Evolutionary conservation across 2,888 invertebrate species (phyloP), one percentile per base, ranked within the genome.

Genomic region (Embidobia sp.): DNA sequence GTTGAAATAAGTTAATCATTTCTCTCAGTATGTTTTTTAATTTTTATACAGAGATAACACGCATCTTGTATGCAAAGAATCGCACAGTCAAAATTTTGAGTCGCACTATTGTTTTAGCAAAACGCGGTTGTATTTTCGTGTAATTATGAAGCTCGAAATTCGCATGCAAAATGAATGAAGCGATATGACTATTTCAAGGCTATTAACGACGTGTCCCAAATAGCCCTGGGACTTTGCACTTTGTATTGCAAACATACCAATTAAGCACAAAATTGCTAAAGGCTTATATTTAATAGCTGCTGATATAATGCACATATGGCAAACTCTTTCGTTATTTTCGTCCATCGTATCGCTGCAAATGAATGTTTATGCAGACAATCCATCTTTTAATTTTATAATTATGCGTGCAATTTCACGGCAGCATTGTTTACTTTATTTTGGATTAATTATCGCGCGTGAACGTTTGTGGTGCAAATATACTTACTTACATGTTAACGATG

Each of bases 301-400:
- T 35, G 51, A 77, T 66, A 66, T 29, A 63, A 15, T 57, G 49
- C 29, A 53, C 33, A 13, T 19, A 29, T 8, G 19, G 48, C 46
- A 63, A 27, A 42, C 64, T 63, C 46, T 49, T 55, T 63, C 59
- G 46, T 49, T 73, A 49, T 70, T 72, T 73, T 69, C 63, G 46
- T 19, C 11, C 15, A 51, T 44, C 48, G 16, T 53, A 69, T 51
- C 57, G 44, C 61, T 3, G 11, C 35, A 37, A 40, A 70, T 29
- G 42, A 37, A 55, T 79, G 79, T 80, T 80, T 78, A 64, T 48
- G 57, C 70, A 77, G 73, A 70, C 79, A 79, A 86, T 87, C 87
- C 84, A 85, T 83, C 86, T 84, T 86, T 87, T 86, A 86, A 87
- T 85, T 84, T 85, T 82, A 82, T 84, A 85, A 86, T 86, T 85